Conservation (phyloP, 2,113 vertebrate genomes). For the Labeo catla region DNA sequence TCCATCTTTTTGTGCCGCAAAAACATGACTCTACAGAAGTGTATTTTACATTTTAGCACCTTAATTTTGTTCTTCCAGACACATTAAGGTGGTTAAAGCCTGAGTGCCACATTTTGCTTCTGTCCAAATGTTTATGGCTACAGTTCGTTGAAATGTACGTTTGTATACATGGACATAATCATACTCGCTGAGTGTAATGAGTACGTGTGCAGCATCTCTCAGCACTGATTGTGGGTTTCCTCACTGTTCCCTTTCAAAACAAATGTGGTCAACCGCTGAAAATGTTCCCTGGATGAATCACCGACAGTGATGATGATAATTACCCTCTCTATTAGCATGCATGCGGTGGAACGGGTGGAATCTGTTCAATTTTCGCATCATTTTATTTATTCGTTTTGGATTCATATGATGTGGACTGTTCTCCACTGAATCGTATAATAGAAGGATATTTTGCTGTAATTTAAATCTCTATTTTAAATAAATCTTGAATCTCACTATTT, state of each 20-base stretch:
- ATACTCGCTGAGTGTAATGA: constrained; percentile 44
- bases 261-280: constrained; percentile 51
- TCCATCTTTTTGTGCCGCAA: neutral
- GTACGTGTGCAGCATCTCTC: constrained; percentile 35
- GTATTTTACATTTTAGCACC: neutral
- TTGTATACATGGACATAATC: constrained; percentile 42
- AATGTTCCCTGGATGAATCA: constrained; percentile 53
- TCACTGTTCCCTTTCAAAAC: constrained; percentile 49
- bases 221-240: constrained; percentile 47
- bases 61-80: constrained; percentile 28
- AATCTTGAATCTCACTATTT: neutral
- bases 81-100: constrained; percentile 31
- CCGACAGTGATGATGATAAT: constrained; percentile 50
- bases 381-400: constrained; percentile 25
- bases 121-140: constrained; percentile 54
- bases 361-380: neutral
- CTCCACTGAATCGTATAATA: neutral
- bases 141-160: constrained; percentile 42
- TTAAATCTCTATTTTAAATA: neutral
- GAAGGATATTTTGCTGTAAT: neutral
- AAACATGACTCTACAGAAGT: neutral
- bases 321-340: constrained; percentile 46
- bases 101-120: constrained; percentile 25
- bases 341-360: constrained; percentile 46
- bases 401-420: neutral